Evolutionary conservation across 2,797 vertebrate genomes (phyloP).

Genomic region (Luscinia megarhynchos): DNA sequence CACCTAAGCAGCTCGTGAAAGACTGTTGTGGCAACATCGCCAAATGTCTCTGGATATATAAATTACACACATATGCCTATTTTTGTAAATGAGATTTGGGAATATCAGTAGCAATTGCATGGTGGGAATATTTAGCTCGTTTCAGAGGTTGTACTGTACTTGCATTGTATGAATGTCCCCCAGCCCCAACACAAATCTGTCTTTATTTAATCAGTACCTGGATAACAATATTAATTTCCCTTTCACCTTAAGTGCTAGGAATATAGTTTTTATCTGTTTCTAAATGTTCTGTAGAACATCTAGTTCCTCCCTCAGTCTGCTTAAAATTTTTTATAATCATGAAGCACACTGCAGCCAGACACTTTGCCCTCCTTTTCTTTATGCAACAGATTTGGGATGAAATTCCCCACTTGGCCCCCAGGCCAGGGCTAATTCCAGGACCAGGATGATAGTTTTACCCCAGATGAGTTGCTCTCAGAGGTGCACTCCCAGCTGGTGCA

Average conservation of each 20-base stretch:
- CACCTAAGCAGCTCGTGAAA: constrained; percentile 44
- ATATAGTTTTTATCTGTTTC: not conserved
- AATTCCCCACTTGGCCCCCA: not conserved
- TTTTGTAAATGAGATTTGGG: constrained; percentile 60
- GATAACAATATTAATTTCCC: not conserved
- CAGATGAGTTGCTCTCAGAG: not conserved
- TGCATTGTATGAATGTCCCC: not conserved
- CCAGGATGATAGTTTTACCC: not conserved
- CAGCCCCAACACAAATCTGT: not conserved
- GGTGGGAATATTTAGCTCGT: not conserved
- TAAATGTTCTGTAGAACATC: constrained; percentile 19
- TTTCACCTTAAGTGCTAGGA: not conserved
- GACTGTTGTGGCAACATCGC: constrained; percentile 43
- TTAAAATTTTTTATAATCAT: not conserved
- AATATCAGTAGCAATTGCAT: constrained; percentile 8
- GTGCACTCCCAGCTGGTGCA: not conserved
- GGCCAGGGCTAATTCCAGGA: not conserved
- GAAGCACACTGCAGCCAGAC: not conserved
- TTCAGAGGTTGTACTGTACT: not conserved
- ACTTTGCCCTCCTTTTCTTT: not conserved
- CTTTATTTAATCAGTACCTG: not conserved
- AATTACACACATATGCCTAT: constrained; percentile 57
- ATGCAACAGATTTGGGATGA: not conserved
- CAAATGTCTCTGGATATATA: constrained; percentile 44
- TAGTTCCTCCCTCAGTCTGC: not conserved